A percentile compares a stretch with the other conserved stretches of the same genome.
These are phyloP conservation scores for Atta texana DNA, from an alignment of 1,140 invertebrate species.

Conservation along the genomic window DNA sequence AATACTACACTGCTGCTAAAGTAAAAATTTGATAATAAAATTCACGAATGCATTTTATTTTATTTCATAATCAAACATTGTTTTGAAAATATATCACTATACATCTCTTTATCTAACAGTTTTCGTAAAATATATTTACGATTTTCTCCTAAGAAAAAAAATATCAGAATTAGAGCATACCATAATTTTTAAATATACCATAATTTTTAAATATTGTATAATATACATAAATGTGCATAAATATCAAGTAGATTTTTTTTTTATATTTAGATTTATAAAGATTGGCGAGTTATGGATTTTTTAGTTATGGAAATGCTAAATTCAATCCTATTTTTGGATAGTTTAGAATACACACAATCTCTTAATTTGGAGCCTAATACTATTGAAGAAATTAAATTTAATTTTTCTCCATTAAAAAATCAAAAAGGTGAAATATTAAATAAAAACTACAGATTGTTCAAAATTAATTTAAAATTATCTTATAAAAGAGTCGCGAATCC, in stretches of 20 bases:
- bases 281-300: constrained; percentile 93
- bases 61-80: background rate
- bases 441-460: background rate
- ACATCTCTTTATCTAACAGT: background rate
- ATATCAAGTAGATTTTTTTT: constrained; percentile 20
- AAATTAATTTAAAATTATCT: background rate
- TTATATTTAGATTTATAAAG: constrained; percentile 85
- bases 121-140: background rate
- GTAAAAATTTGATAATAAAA: constrained; percentile 25
- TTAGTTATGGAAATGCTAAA: constrained; percentile 89
- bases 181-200: too few species aligned
- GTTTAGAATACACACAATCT: background rate
- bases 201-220: background rate
- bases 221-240: constrained; percentile 5
- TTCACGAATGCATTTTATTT: constrained; percentile 58
- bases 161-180: background rate
- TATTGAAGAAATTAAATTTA: constrained; percentile 18
- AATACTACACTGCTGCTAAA: constrained; percentile 87
- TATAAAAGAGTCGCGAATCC: background rate
- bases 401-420: background rate
- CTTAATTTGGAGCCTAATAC: constrained; percentile 12
- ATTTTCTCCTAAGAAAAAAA: background rate
- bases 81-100: background rate
- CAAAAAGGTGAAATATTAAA: constrained; percentile 41
- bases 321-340: background rate